Percentiles rank a stretch among this genome's conserved stretches.
Evolutionary conservation across 2,797 vertebrate genomes (phyloP).

Genomic region (Acropternis orthonyx): DNA sequence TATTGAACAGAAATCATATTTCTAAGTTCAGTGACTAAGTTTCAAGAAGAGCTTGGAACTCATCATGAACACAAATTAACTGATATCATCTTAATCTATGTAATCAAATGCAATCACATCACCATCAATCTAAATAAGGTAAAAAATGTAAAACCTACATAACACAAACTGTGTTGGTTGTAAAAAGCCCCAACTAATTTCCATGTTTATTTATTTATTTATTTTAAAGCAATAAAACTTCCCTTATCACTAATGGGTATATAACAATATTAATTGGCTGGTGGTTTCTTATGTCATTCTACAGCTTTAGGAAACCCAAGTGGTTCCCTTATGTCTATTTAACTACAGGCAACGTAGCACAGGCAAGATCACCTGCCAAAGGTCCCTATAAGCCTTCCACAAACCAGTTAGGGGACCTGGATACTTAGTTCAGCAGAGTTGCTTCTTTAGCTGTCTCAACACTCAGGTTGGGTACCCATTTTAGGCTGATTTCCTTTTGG

Average conservation of each 20-base stretch:
- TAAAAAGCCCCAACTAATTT: not conserved
- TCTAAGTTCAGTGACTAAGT: not conserved
- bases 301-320: not conserved
- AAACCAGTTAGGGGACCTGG: not conserved
- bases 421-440: not conserved
- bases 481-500: not conserved
- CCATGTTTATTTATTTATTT: not conserved
- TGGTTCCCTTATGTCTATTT: not conserved
- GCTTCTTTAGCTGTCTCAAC: not conserved
- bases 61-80: not conserved
- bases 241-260: not conserved
- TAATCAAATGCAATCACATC: not conserved
- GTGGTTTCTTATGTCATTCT: not conserved
- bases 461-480: not conserved
- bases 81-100: not conserved
- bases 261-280: not conserved
- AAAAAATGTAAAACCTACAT: not conserved
- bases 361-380: not conserved
- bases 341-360: not conserved
- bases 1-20: not conserved
- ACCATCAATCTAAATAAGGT: not conserved
- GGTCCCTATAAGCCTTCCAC: not conserved
- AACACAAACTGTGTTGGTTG: not conserved
- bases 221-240: not conserved
- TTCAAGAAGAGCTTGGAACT: not conserved